phyloP scores from a whole-genome alignment of 2,113 vertebrate genomes.

The Chauna torquata region DNA sequence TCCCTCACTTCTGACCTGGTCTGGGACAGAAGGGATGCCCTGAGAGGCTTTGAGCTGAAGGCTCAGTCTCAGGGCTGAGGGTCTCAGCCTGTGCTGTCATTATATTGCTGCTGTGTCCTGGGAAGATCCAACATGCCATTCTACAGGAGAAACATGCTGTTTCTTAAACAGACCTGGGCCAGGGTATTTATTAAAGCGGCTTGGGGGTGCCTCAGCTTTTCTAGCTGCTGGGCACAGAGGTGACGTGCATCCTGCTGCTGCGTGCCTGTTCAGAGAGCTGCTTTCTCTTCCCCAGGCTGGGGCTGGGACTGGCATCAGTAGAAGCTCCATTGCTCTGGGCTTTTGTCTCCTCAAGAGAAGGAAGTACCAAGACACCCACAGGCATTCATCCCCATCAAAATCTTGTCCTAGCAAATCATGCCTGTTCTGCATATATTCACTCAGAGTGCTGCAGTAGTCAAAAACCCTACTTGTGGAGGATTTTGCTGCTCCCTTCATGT shows the following conservation, averaged over 20 bases:
- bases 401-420: not conserved
- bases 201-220: not conserved
- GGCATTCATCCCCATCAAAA: not conserved
- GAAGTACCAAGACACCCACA: not conserved
- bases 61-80: not conserved
- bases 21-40: not conserved
- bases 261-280: not conserved
- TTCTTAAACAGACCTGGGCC: not conserved
- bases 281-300: not conserved
- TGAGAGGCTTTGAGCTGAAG: not conserved
- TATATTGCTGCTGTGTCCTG: fast-evolving
- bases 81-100: not conserved
- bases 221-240: not conserved
- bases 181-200: not conserved
- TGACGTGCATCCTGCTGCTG: fast-evolving
- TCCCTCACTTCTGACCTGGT: not conserved
- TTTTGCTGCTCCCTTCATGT: not conserved
- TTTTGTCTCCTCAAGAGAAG: not conserved
- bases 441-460: not conserved
- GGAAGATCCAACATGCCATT: not conserved
- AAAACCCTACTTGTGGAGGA: not conserved
- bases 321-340: not conserved
- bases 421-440: not conserved
- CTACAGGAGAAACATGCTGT: not conserved
- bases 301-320: not conserved